Evolutionary conservation across 2,797 vertebrate genomes (phyloP).

Genomic region (Rhabdophis nuchalis): DNA sequence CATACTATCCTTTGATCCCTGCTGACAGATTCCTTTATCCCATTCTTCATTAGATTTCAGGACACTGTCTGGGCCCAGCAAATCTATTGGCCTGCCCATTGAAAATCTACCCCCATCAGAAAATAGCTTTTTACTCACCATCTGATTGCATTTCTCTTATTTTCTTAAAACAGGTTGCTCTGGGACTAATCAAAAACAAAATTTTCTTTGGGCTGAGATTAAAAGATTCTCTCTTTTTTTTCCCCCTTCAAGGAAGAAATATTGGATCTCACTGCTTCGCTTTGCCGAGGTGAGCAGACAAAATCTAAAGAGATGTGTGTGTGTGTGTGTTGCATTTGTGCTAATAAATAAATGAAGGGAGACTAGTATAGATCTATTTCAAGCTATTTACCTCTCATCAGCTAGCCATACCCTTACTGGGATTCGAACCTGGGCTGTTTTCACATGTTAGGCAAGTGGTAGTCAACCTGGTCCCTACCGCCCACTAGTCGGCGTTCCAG

Average conservation of each 20-base stretch:
- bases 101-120: neutral
- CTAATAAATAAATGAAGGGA: too few relatives aligned
- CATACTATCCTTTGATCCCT: slow-evolving; percentile 53
- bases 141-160: slow-evolving; percentile 28
- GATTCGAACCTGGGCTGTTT: too few relatives aligned
- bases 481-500: too few relatives aligned
- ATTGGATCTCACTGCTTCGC: neutral
- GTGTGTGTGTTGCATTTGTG: too few relatives aligned
- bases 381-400: too few relatives aligned
- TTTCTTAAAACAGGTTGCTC: neutral
- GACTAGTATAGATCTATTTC: too few relatives aligned
- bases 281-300: neutral
- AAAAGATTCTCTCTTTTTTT: neutral
- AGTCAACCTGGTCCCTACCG: too few relatives aligned
- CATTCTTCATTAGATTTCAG: slow-evolving; percentile 47
- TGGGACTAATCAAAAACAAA: neutral
- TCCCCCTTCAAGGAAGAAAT: neutral
- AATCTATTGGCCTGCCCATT: slow-evolving; percentile 19
- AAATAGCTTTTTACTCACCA: slow-evolving; percentile 6
- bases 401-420: too few relatives aligned
- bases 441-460: too few relatives aligned
- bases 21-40: slow-evolving; percentile 23
- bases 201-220: neutral
- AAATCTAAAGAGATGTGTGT: neutral
- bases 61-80: slow-evolving; percentile 36